Percentiles rank a stretch among this genome's conserved stretches.
phyloP scores from a whole-genome alignment of 2,888 invertebrate species.

The Lepidocyrtoides sp. region DNA sequence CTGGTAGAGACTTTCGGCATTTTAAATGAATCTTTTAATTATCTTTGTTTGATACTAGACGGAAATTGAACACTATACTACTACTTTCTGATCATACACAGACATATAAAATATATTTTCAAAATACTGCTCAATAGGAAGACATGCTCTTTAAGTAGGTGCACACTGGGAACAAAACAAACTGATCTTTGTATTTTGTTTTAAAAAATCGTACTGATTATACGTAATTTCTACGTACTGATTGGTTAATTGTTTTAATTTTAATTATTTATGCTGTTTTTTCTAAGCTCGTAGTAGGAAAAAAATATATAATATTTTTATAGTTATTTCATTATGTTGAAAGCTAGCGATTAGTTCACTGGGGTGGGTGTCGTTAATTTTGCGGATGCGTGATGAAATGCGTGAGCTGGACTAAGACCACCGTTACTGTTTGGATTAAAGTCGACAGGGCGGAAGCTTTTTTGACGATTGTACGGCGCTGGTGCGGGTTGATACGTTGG shows the following conservation, averaged over 20 bases:
- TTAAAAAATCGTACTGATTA: no score
- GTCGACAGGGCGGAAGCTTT: conserved; percentile 87
- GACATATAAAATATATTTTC: no score
- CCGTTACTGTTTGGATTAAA: conserved; percentile 86
- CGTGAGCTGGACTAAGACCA: conserved; percentile 76
- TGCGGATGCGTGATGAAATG: conserved; percentile 79
- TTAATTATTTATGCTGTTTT: no score
- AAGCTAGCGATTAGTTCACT: conserved; percentile 52
- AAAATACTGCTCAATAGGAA: no score
- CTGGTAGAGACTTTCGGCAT: no score
- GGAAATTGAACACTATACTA: no score
- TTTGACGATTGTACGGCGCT: conserved; percentile 85
- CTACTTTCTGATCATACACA: no score
- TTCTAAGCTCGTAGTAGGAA: not conserved
- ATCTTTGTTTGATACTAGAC: not conserved
- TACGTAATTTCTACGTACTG: not conserved
- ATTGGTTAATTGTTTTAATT: no score
- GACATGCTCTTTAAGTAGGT: no score
- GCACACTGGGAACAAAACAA: no score
- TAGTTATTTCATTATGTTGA: not conserved
- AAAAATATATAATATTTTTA: not conserved
- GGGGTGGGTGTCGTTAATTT: conserved; percentile 72
- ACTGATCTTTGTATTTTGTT: no score
- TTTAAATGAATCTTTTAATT: no score
- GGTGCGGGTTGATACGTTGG: conserved; percentile 70